Evolutionary conservation across 2,797 vertebrate species (phyloP).

Genomic region (Synaphobranchus kaupii): DNA sequence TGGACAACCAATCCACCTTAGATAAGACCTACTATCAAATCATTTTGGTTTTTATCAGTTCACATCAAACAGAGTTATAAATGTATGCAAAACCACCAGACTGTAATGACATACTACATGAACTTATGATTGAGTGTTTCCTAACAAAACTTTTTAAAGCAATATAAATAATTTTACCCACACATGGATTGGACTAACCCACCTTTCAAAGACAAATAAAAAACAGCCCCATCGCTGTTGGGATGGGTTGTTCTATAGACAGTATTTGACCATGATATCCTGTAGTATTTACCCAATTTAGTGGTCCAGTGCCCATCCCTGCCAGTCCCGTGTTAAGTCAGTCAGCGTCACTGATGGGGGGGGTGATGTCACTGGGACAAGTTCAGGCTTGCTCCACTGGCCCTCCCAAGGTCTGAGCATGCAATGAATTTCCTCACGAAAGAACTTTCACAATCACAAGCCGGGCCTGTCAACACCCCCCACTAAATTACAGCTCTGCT

Average conservation of each 20-base stretch:
- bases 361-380: slow-evolving; percentile 63
- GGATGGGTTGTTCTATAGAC: not conserved
- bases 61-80: not conserved
- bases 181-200: not conserved
- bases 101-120: not conserved
- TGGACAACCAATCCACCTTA: no score
- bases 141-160: not conserved
- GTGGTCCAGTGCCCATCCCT: slow-evolving; percentile 30
- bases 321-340: slow-evolving; percentile 30
- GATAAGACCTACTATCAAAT: not conserved
- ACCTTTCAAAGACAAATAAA: not conserved
- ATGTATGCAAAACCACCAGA: not conserved
- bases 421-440: slow-evolving; percentile 33
- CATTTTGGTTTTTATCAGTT: not conserved
- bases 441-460: slow-evolving; percentile 47
- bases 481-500: slow-evolving; percentile 52
- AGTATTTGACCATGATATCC: not conserved
- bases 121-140: not conserved
- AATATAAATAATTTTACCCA: not conserved
- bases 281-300: slow-evolving; percentile 27
- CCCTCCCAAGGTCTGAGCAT: slow-evolving; percentile 72
- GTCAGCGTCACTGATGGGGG: slow-evolving; percentile 35
- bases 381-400: slow-evolving; percentile 64
- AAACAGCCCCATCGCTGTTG: not conserved
- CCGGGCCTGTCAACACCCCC: slow-evolving; percentile 42